Percentiles rank a stretch among this genome's conserved stretches.
phyloP scores from a whole-genome alignment of 2,113 vertebrate species.

The Ornithorhynchus anatinus region DNA sequence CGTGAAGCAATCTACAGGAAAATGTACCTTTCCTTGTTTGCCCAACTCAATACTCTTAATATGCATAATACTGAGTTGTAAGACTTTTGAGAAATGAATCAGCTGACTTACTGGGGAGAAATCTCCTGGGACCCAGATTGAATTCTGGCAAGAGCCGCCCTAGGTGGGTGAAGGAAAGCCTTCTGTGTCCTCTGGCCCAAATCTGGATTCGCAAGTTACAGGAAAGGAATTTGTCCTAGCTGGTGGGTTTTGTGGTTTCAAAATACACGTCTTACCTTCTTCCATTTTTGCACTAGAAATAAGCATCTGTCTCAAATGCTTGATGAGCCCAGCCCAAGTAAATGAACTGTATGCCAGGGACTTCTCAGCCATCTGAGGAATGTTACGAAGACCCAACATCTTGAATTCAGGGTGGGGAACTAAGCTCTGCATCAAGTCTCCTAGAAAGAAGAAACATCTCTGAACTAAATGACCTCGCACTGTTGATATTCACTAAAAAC shows the following conservation, averaged over 20 bases:
- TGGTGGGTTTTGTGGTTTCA: conserved; percentile 40
- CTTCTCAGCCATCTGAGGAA: conserved; percentile 88
- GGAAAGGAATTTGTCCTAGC: not conserved
- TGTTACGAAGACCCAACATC: conserved; percentile 83
- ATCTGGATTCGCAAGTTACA: not conserved
- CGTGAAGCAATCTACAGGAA: too few species aligned
- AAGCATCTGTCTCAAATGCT: conserved; percentile 94
- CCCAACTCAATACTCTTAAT: too few species aligned
- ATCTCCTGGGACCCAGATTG: not conserved
- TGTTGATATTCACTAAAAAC: not conserved
- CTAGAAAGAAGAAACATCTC: conserved; percentile 63
- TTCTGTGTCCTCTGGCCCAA: not conserved
- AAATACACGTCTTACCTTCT: conserved; percentile 76
- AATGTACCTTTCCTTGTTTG: too few species aligned
- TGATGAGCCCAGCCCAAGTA: conserved; percentile 88
- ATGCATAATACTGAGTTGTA: too few species aligned
- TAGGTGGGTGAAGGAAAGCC: not conserved
- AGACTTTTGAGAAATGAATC: not conserved
- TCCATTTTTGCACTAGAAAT: conserved; percentile 92
- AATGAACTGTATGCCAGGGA: conserved; percentile 86
- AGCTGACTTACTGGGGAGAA: not conserved
- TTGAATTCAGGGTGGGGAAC: conserved; percentile 93
- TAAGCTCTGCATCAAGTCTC: conserved; percentile 84
- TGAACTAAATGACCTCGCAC: not conserved
- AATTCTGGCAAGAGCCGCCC: not conserved